Base-by-base conservation (phyloP, 2,113 vertebrate genomes). In the Chaetodon auriga region DNA sequence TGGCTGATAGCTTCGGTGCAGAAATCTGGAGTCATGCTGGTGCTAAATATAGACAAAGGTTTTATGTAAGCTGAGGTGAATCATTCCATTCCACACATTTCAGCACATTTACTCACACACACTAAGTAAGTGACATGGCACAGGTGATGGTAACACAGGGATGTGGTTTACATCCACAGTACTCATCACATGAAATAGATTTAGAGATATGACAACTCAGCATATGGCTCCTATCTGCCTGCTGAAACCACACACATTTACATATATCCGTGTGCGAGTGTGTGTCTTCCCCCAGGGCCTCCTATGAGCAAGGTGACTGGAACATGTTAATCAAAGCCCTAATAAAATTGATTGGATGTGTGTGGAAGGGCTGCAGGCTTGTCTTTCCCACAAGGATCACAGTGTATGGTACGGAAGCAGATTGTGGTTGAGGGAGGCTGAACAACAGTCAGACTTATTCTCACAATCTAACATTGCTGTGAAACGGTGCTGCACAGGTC, bases 41-140 rank as follows among this genome's bases (percentile, higher is more conserved):
- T 73, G 88, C 94, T 96, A 96, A 94, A 95, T 95, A 94, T 96
- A 95, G 95, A 94, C 90, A 86, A 82, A 75, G 90, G 90, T 92
- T 95, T 95, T 96, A 96, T 94, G 92, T 95, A 95, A 95, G 94
- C 90, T 76, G 87, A 93, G 92, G 93, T 95, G 95, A 95, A 95
- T 96, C 94, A 96, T 88, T 94, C 87, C 45, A 81, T 88, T 93
- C 88, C 84, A 85, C 92, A 92, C 88, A 86, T 93, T 91, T 91
- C 89, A 73, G 70, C 64, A 58, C 85, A 85, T 92, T 89, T 80
- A 84, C 79, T 85, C 79, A 58, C 78, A 79, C 54, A 80, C 55
- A 71, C 18, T 49, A 23, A 63, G 57, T 55, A 73, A 83, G 81
- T 92, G 89, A 87, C 86, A 89, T 12, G 45, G 63, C 73, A 81